A percentile compares a stretch with the other conserved stretches of the same genome.
Evolutionary conservation across 1,140 invertebrate genomes (phyloP).

Genomic region (Gryon sp.): DNA sequence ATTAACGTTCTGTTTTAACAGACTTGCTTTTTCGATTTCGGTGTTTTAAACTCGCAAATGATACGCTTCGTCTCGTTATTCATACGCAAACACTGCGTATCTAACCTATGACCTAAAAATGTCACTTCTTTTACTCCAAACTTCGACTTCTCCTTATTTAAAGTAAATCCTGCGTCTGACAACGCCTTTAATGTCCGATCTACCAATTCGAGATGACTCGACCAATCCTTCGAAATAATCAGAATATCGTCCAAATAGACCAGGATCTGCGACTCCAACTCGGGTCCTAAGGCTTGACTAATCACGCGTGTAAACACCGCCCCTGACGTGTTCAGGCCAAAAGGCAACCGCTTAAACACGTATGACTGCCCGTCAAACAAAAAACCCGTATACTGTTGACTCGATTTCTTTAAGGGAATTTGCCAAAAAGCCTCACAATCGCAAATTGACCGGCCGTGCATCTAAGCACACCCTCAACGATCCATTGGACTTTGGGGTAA

Average conservation of each 20-base stretch:
- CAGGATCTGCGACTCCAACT: neutral
- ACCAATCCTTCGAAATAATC: neutral
- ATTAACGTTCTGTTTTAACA: neutral
- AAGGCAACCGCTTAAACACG: neutral
- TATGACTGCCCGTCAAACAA: conserved; percentile 1
- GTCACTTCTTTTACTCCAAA: neutral
- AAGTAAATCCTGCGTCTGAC: neutral
- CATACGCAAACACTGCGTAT: neutral
- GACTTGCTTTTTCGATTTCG: neutral
- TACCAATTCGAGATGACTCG: neutral
- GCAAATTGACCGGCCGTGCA: neutral
- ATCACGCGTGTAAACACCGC: neutral
- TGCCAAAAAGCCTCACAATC: conserved; percentile 5
- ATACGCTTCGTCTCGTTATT: neutral
- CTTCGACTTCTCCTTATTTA: conserved; percentile 1
- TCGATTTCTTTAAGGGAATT: neutral
- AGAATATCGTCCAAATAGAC: conserved; percentile 4
- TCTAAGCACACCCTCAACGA: neutral
- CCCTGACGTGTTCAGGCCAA: conserved; percentile 2
- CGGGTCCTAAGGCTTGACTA: neutral
- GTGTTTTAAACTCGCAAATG: neutral
- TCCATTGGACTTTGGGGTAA: neutral
- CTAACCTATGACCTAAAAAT: conserved; percentile 1
- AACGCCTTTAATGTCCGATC: neutral
- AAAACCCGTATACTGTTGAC: conserved; percentile 5